Base-by-base conservation (phyloP, 2,797 vertebrate genomes). In the Fratercula arctica region DNA sequence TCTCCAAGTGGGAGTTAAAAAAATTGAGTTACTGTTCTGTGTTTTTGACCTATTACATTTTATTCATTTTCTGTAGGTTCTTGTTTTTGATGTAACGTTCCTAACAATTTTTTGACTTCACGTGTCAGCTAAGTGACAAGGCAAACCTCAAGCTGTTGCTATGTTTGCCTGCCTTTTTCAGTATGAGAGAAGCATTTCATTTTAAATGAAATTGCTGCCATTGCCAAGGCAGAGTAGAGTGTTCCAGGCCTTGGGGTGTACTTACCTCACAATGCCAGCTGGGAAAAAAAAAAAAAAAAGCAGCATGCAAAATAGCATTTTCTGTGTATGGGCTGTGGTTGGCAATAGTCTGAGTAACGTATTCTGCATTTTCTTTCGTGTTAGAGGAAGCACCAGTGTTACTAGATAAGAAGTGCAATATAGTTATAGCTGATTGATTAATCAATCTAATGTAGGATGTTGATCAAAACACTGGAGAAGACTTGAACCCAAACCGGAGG, bases 381-480 rank as follows among this genome's bases (percentile, higher is more conserved):
- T 41, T 84, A 56, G 61, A 61, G 45, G 24, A 68, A 66, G 20
- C 41, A 37, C 3, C 5, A 23, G 13, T 19, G 5, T 54, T 70
- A 26, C 25, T n/a, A 68, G n/a, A 11, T 74, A 8, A 61, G 23
- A 50, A 50, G 6, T 33, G 4, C 29, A 31, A 1, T 35, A 4
- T 37, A 60, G 19, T 6, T 18, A 48, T 20, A 77, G 19, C 64
- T 93, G 45, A 50, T 10, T 8, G 20, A 45, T 78, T 12, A 13
- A 48, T 78, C 23, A 8, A 8, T 95, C 35, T 95, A 17, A 66
- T 76, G 14, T 82, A 99, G 99, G 99, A 99, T 90, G 99, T 99
- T 69, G 99, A 99, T 97, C 99, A 99, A 97, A 99, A 99, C 92
- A 99, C 99, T 0, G 99, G 99, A 23, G 99, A 99, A 96, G 99